phyloP scores from a whole-genome alignment of 2,797 vertebrate genomes.

The Toxotes lorentzi region DNA sequence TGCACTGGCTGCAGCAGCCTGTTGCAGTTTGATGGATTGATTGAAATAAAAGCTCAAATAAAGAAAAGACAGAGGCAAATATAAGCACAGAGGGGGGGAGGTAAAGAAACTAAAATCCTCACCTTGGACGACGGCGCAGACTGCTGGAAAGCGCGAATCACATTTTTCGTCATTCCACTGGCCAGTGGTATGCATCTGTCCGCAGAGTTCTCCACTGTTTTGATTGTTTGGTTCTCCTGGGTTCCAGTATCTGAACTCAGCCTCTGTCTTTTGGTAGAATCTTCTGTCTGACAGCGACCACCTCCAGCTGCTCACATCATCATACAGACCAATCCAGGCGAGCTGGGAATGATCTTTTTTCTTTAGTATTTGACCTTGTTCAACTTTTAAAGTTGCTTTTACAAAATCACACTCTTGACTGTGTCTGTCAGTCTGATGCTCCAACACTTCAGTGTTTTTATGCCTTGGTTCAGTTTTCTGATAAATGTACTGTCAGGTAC shows the following conservation, averaged over 20 bases:
- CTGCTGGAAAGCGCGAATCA: accelerated
- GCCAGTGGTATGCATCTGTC: accelerated
- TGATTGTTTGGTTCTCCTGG: accelerated
- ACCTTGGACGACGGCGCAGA: constrained; percentile 53
- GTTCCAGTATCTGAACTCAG: constrained; percentile 4
- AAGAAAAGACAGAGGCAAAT: not conserved
- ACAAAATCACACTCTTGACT: no score
- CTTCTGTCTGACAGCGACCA: constrained; percentile 53
- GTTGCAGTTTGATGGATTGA: no score
- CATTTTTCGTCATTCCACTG: not conserved
- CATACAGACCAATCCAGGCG: constrained; percentile 66
- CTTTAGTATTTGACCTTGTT: no score
- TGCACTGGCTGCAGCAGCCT: no score
- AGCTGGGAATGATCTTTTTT: constrained; percentile 3
- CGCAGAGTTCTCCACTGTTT: not conserved
- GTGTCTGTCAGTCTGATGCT: no score
- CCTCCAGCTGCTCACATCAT: constrained; percentile 44
- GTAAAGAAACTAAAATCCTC: constrained; percentile 1
- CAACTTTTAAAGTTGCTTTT: no score
- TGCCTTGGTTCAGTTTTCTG: no score
- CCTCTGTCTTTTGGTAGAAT: constrained; percentile 23
- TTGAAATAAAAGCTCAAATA: no score
- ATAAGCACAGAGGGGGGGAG: not conserved
- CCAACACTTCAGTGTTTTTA: no score
- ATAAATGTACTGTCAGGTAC: no score